Evolutionary conservation across 1,140 invertebrate genomes (phyloP), one percentile per base, ranked within the genome.

Genomic region (Brachionus paranguensis): DNA sequence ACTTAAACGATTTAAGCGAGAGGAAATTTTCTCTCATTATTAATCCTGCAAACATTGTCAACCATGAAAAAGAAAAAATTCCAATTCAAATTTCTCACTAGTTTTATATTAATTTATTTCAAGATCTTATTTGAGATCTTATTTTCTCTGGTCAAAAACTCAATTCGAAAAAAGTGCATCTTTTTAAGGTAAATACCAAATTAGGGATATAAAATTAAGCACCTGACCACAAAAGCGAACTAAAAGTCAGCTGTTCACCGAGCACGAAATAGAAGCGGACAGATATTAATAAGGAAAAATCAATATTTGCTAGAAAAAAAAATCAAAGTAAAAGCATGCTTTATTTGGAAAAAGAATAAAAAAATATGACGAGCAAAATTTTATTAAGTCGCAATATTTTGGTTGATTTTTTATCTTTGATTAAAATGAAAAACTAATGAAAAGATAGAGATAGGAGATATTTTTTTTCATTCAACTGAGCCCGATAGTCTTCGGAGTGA

Each of bases 311-410:
- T 68, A 17, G 45, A 68, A 68, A 29, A 27, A 29, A 41, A 68
- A 72, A 72, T 72, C 68, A 72, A 72, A 72, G 68, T 41, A 72
- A 72, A 20, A 72, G 17, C 68, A 72, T 72, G 68, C 37, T 72
- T 72, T 72, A 72, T 37, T 20, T 41, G 24, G 8, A 68, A 41
- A 72, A 41, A 72, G 68, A 72, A 72, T 20, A 72, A n/a, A 29
- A 41, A 72, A 72, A 72, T 43, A 72, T 20, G 37, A 72, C 37
- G n/a, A 72, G 41, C 37, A 72, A 72, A 72, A 72, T 72, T 72
- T 72, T 68, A 33, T 72, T 72, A 72, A 72, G 37, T 72, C 68
- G 68, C 37, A 41, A 72, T 72, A 41, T 72, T 72, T 72, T 68
- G 14, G 65, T 29, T 68, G 27, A 68, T n/a, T 68, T 68, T 72